A percentile compares a stretch with the other conserved stretches of the same genome.
Evolutionary conservation across 35 echinoderm and acorn worm genomes (phyloP).

Genomic region (Nesometra sesokonis): DNA sequence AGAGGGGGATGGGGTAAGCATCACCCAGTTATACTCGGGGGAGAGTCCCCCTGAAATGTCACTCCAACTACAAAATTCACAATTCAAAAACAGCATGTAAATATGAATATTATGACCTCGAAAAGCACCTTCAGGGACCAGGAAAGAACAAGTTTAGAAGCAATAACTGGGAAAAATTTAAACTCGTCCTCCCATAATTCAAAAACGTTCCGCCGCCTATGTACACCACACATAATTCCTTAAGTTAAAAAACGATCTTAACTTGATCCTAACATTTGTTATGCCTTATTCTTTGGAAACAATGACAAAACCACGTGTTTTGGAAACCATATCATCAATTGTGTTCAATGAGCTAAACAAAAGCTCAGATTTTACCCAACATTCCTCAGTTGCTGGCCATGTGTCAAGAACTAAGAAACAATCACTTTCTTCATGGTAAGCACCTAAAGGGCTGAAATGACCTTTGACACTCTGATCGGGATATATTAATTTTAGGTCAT

Average conservation of each 20-base stretch:
- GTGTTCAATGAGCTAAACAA: constrained; percentile 61
- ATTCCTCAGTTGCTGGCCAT: constrained; percentile 36
- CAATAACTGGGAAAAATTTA: too few species aligned
- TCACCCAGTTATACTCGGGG: too few species aligned
- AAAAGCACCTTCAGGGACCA: too few species aligned
- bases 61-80: too few species aligned
- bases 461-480: constrained; percentile 39
- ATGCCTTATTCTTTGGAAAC: background rate
- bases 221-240: background rate
- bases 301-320: constrained; percentile 52
- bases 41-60: too few species aligned
- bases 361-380: constrained; percentile 52
- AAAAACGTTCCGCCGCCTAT: too few species aligned
- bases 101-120: too few species aligned
- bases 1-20: too few species aligned
- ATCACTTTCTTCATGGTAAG: constrained; percentile 43
- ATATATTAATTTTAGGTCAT: constrained; percentile 24
- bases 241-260: background rate
- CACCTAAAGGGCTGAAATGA: constrained; percentile 65
- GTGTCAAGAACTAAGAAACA: constrained; percentile 56
- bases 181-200: background rate
- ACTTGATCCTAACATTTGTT: background rate
- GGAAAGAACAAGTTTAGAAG: too few species aligned
- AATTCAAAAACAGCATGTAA: too few species aligned
- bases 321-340: constrained; percentile 32